Base-by-base conservation (phyloP, 2,888 invertebrate species). In the Drosophila gaucha region DNA sequence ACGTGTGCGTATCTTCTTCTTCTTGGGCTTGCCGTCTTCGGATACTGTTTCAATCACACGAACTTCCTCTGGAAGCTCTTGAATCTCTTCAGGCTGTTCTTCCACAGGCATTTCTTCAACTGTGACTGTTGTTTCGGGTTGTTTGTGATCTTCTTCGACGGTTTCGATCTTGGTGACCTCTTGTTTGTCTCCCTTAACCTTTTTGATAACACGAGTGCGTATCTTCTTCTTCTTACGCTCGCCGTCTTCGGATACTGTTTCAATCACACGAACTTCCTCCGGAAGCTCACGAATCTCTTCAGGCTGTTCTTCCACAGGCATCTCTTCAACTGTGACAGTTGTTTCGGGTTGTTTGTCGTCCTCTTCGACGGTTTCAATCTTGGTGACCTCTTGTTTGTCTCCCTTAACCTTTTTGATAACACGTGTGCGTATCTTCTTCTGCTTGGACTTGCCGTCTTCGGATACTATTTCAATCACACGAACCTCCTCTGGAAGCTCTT, bases 1-100 rank as follows among this genome's bases (percentile, higher is more conserved):
- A 3, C 72, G 69, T 12, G 72, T 72, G 8, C 72, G 69, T 10
- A 72, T 72, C 54, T 66, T 70, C 35, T 55, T 70, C 24, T 70
- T 70, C 31, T 63, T 70, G 0, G 67, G 63, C 30, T 63, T 70
- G 33, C 70, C 70, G 22, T 70, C 70, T 51, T 67, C 70, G 12
- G 67, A 8, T 0, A 70, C 24, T 0, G 70, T 56, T 47, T 70
- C 70, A 26, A 70, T n/a, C 0, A 70, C 67, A 31, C 50, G 62
- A 3, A 70, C 62, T 22, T 70, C 58, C 3, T 67, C 69, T 14
- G 66, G 69, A 31, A 67, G 67, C 14, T 70, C 67, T 2, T 14
- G 8, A 6, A 64, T 41, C 9, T 64, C 26, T 16, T 64, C 58
- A 18, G 41, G 39, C 6, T 47, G 51, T 20, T 50, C 44, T 18